Conservation (phyloP, 2,888 invertebrate species). For the Melanargia galathea region DNA sequence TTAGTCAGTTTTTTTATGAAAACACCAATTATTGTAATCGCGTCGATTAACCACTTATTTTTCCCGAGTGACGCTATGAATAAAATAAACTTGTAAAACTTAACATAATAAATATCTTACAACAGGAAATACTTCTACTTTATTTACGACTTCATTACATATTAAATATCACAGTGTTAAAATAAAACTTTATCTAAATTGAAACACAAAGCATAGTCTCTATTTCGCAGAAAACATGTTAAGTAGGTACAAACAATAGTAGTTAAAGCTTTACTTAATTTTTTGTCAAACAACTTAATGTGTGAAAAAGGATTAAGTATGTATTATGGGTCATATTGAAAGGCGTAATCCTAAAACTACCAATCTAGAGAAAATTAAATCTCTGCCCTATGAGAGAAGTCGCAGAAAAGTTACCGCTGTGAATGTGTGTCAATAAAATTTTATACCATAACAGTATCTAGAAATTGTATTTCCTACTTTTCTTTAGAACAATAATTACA, state of each 20-base stretch:
- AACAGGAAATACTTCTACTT: slow-evolving; percentile 12
- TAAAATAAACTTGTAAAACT: slow-evolving; percentile 16
- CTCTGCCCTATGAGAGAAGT: background rate
- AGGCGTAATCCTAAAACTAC: background rate
- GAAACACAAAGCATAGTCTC: background rate
- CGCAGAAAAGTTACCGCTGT: background rate
- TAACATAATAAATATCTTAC: slow-evolving; percentile 15
- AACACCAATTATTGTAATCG: slow-evolving; percentile 30
- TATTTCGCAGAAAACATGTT: background rate
- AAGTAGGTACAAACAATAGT: background rate
- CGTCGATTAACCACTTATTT: slow-evolving; percentile 27
- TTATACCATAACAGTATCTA: background rate
- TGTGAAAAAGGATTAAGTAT: background rate
- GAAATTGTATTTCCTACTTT: background rate
- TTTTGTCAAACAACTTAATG: too few relatives aligned
- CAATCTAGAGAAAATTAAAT: background rate
- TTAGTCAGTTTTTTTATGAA: slow-evolving; percentile 31
- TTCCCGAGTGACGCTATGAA: slow-evolving; percentile 13
- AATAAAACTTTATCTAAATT: background rate
- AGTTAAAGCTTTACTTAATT: background rate
- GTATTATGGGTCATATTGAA: background rate
- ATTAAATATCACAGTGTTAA: background rate
- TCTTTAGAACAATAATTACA: slow-evolving; percentile 8
- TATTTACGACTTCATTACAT: slow-evolving; percentile 10
- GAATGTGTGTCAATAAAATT: background rate